Evolutionary conservation across 2,888 invertebrate species (phyloP).

Genomic region (Synergus itoensis): DNA sequence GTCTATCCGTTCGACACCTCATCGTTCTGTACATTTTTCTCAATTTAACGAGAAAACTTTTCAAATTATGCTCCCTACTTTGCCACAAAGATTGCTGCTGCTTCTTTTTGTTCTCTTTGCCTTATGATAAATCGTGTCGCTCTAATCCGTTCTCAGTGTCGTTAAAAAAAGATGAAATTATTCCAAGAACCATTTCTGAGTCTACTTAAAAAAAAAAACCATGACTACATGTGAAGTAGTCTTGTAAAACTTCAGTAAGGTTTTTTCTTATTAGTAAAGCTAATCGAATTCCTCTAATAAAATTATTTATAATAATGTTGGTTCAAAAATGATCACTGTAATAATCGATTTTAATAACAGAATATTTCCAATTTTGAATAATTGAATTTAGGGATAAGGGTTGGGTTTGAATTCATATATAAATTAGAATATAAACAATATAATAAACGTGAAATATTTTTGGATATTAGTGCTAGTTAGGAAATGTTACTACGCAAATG

Average conservation of each 20-base stretch:
- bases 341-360: too few species aligned
- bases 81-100: conserved; percentile 45
- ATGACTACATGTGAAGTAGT: neutral
- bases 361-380: too few species aligned
- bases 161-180: neutral
- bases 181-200: neutral
- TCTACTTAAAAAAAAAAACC: neutral
- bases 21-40: conserved; percentile 61
- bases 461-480: too few species aligned
- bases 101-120: conserved; percentile 51
- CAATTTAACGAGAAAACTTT: conserved; percentile 75
- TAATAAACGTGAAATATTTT: neutral
- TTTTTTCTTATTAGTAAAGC: neutral
- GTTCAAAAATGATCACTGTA: too few species aligned
- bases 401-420: too few species aligned
- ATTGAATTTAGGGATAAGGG: neutral
- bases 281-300: too few species aligned
- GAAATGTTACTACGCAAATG: too few species aligned
- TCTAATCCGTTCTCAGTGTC: conserved; percentile 16
- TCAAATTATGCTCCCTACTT: conserved; percentile 69
- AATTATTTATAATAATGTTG: too few species aligned
- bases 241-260: neutral
- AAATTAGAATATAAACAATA: neutral
- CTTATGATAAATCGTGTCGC: conserved; percentile 53
- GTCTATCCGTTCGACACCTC: conserved; percentile 50